Evolutionary conservation across 2,888 invertebrate genomes (phyloP), one percentile per base, ranked within the genome.

Genomic region (Melanostoma mellinum): DNA sequence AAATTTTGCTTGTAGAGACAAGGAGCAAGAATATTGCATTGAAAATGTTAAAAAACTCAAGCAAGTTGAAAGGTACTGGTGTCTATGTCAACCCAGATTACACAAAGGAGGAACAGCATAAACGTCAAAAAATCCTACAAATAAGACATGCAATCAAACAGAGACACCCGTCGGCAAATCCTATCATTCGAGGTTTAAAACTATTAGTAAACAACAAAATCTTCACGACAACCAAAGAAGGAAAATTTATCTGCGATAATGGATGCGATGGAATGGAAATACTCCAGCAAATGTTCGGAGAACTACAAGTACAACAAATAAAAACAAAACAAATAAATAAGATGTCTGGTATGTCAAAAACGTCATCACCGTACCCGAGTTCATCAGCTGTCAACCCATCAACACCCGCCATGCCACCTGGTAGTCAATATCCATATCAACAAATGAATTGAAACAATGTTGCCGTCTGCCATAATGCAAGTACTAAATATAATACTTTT

Each of bases 391-490:
- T 53, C 53, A 53, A 53, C 32, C 35, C 9, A 10, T 53, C 35
- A 3, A 53, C 9, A 10, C 2, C 10, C 5, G 3, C 6, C 6
- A 6, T 3, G 36, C 53, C 53, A 53, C 35, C 53, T 53, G 10
- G 10, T 32, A 53, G 53, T 36, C 53, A 20, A 20, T 20, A 20
- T 1, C 20, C 20, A 20, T 20, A 20, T 20, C 20, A 53, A 53
- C 53, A 53, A 1, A 3, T 1, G 6, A 36, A 36, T 2, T 55
- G 36, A 55, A 55, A 55, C 35, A 35, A 36, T 10, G 35, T 3
- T 55, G 53, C 53, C 36, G 36, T 36, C 53, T 55, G 10, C 36
- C 53, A 55, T 50, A 32, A 50, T 1, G 53, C 36, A 36, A 55
- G 53, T 55, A 36, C n/a, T 35, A 52, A 52, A 30, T 52, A 1